phyloP scores from a whole-genome alignment of 2,113 vertebrate species.

The Neolamprologus caudopunctatus region DNA sequence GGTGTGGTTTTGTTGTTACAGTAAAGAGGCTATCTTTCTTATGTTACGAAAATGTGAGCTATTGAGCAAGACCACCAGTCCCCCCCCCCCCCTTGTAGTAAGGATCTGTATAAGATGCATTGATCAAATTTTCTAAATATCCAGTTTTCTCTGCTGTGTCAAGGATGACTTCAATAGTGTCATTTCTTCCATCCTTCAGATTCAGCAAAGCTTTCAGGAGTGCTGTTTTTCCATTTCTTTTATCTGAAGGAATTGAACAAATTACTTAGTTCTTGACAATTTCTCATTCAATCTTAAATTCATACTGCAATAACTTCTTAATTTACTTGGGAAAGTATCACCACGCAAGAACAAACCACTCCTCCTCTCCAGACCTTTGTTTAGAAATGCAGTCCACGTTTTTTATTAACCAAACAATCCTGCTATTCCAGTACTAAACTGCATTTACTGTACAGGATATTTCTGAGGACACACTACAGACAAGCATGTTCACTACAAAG shows the following conservation, averaged over 20 bases:
- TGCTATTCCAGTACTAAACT: not conserved
- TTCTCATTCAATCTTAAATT: not conserved
- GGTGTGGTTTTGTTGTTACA: not conserved
- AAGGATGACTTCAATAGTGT: constrained; percentile 76
- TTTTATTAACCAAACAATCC: not conserved
- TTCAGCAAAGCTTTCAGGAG: constrained; percentile 85
- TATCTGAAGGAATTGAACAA: constrained; percentile 58
- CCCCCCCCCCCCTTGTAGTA: constrained; percentile 59
- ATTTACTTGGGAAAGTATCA: not conserved
- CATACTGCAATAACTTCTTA: not conserved
- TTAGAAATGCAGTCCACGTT: not conserved
- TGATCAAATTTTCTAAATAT: constrained; percentile 77
- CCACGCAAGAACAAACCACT: not conserved
- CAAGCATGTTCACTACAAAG: not conserved
- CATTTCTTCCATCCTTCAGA: constrained; percentile 75
- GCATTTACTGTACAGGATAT: not conserved
- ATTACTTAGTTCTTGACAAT: not conserved
- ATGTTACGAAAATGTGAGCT: not conserved
- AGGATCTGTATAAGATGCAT: constrained; percentile 77
- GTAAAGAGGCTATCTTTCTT: not conserved
- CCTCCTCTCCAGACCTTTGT: not conserved
- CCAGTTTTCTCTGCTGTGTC: constrained; percentile 78
- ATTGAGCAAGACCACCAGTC: not conserved
- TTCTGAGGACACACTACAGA: not conserved
- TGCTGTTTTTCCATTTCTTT: constrained; percentile 79